Conservation (phyloP, 2,797 vertebrate genomes). For the Macroramphosus scolopax region DNA sequence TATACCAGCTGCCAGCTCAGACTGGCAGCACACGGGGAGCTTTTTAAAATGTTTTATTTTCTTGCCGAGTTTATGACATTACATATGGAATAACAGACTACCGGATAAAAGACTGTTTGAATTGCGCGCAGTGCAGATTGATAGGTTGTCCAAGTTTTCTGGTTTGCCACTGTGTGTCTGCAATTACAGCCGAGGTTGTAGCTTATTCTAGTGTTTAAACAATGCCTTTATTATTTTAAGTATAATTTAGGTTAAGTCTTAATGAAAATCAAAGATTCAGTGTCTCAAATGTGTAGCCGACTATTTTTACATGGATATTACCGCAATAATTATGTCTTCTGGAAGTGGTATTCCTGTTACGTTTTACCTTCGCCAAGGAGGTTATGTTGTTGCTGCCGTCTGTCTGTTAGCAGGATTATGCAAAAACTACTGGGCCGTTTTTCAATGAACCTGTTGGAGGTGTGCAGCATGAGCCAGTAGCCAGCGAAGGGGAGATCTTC, state of each 20-base stretch:
- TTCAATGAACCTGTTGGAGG: too few species aligned
- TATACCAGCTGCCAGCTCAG: slow-evolving; percentile 51
- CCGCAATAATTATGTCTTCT: background rate
- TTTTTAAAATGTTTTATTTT: slow-evolving; percentile 68
- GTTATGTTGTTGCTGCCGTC: too few species aligned
- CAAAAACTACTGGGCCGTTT: too few species aligned
- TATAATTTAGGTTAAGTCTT: slow-evolving; percentile 32
- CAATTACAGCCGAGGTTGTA: slow-evolving; percentile 44
- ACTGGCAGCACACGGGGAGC: slow-evolving; percentile 60
- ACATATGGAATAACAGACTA: slow-evolving; percentile 58
- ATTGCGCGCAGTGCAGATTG: slow-evolving; percentile 63
- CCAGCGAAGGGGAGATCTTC: too few species aligned
- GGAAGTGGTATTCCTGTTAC: too few species aligned
- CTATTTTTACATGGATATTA: too few species aligned
- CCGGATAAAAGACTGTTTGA: slow-evolving; percentile 64
- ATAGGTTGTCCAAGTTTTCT: slow-evolving; percentile 66
- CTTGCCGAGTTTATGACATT: slow-evolving; percentile 62
- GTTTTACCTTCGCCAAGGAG: too few species aligned
- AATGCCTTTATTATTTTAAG: slow-evolving; percentile 41
- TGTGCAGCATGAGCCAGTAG: too few species aligned
- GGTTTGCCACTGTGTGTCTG: slow-evolving; percentile 54
- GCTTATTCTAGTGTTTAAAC: slow-evolving; percentile 48
- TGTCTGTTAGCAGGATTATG: too few species aligned
- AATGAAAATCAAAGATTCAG: slow-evolving; percentile 25
- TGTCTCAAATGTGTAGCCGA: slow-evolving; percentile 15